Percentiles rank a stretch among this genome's conserved stretches.
Conservation (phyloP, 2,888 invertebrate genomes). For the Emesis russula region DNA sequence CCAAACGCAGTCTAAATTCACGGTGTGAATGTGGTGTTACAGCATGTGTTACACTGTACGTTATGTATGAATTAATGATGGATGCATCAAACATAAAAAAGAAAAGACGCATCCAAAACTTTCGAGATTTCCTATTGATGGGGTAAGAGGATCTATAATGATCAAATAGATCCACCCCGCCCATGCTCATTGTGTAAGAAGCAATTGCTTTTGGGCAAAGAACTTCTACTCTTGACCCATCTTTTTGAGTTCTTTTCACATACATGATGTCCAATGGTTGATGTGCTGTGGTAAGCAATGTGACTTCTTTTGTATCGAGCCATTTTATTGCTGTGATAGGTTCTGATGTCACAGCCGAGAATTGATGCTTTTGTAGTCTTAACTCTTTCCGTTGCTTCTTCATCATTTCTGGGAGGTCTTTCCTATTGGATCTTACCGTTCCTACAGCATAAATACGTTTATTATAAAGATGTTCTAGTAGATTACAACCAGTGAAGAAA, state of each 20-base stretch:
- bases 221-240: slow-evolving; percentile 88
- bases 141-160: too few relatives aligned
- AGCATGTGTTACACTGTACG: too few relatives aligned
- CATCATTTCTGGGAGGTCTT: slow-evolving; percentile 75
- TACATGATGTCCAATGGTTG: slow-evolving; percentile 57
- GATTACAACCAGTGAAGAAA: slow-evolving; percentile 87
- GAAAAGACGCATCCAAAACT: too few relatives aligned
- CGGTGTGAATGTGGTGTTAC: too few relatives aligned
- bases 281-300: slow-evolving; percentile 32
- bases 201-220: slow-evolving; percentile 89
- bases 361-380: neutral
- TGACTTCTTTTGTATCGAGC: slow-evolving; percentile 84
- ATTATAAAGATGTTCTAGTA: slow-evolving; percentile 84
- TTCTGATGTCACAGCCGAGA: slow-evolving; percentile 73
- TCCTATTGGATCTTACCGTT: slow-evolving; percentile 86
- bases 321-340: slow-evolving; percentile 87
- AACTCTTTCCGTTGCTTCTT: neutral
- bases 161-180: slow-evolving; percentile 89
- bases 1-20: too few relatives aligned
- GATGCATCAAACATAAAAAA: slow-evolving; percentile 50
- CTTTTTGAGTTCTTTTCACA: slow-evolving; percentile 89
- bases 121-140: too few relatives aligned
- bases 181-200: slow-evolving; percentile 88
- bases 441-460: slow-evolving; percentile 87
- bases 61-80: too few relatives aligned